phyloP scores from a whole-genome alignment of 2,888 invertebrate genomes.

The Anodontia alba region DNA sequence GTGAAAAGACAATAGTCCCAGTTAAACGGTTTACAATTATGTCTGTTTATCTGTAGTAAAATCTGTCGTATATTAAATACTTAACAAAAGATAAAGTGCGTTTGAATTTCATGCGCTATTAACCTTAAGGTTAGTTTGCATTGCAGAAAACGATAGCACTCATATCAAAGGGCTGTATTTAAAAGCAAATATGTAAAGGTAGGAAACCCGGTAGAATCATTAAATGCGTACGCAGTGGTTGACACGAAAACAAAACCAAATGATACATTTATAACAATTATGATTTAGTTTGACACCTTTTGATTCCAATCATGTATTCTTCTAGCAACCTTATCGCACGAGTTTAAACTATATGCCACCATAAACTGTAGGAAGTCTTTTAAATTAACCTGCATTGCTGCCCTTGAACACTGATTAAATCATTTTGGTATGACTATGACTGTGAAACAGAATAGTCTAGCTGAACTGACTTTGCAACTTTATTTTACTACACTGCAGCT shows the following conservation, averaged over 20 bases:
- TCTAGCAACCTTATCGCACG: no score
- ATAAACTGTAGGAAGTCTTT: no score
- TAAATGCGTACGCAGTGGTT: slow-evolving; percentile 8
- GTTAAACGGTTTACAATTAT: slow-evolving; percentile 17
- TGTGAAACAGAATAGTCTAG: no score
- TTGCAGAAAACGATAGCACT: slow-evolving; percentile 1
- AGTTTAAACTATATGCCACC: no score
- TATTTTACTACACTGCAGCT: no score
- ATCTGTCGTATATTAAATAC: slow-evolving; percentile 17
- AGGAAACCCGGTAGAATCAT: neutral
- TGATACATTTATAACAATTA: slow-evolving; percentile 12
- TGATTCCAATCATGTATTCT: neutral
- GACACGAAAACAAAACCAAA: slow-evolving; percentile 14
- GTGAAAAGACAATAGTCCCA: slow-evolving; percentile 4
- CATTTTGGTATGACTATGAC: no score
- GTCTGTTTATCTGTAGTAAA: slow-evolving; percentile 1
- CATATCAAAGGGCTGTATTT: neutral
- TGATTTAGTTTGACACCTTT: neutral
- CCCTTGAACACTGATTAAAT: no score
- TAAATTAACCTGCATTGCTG: no score
- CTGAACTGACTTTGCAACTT: no score
- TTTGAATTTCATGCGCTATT: slow-evolving; percentile 16
- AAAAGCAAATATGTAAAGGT: neutral
- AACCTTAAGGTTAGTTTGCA: neutral
- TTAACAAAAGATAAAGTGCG: slow-evolving; percentile 18